Conservation (phyloP, 2,888 invertebrate species). For the Calameuta pallipes region DNA sequence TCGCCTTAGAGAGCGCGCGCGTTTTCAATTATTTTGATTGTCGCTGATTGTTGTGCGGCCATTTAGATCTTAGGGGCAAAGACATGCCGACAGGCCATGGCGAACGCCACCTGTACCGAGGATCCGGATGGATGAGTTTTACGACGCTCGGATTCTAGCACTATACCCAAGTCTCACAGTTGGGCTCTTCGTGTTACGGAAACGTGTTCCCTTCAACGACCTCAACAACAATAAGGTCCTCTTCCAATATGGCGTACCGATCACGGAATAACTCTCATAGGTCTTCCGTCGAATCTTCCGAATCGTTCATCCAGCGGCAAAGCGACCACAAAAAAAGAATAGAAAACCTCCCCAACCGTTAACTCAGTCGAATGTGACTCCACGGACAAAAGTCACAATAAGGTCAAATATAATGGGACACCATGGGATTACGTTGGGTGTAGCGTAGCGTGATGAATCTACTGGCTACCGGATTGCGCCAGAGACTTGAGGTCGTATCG, state of each 20-base stretch:
- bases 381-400: background rate
- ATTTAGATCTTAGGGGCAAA: conserved; percentile 18
- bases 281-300: background rate
- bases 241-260: background rate
- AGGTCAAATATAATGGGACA: conserved; percentile 27
- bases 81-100: conserved; percentile 12
- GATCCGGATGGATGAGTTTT: conserved; percentile 8
- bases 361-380: background rate
- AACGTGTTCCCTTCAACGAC: background rate
- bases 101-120: background rate
- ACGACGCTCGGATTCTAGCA: background rate
- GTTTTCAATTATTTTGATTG: conserved; percentile 27
- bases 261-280: background rate
- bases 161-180: background rate
- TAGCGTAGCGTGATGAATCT: conserved; percentile 33
- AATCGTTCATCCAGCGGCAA: background rate
- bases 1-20: conserved; percentile 42
- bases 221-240: background rate
- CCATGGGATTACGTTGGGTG: conserved; percentile 20
- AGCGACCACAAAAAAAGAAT: background rate
- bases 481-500: conserved; percentile 27
- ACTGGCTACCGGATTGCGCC: conserved; percentile 32
- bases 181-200: background rate
- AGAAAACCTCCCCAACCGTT: background rate
- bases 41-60: conserved; percentile 24